Evolutionary conservation across 2,888 invertebrate genomes (phyloP).

Genomic region (Graphium colonna): DNA sequence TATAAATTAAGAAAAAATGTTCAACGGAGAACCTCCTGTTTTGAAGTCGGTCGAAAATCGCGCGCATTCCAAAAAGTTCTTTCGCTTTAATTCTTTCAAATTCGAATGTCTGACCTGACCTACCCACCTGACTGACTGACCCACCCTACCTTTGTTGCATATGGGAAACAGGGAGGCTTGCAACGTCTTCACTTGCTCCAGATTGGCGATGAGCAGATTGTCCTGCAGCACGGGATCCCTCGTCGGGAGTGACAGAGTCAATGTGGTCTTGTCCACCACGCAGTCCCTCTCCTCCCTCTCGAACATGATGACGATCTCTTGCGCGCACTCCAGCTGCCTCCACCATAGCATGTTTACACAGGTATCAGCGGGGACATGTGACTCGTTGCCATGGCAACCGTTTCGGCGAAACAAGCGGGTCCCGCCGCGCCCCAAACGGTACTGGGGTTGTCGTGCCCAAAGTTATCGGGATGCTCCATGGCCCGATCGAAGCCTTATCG

Average conservation of each 20-base stretch:
- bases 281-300: slow-evolving; percentile 62
- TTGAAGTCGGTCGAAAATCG: not conserved
- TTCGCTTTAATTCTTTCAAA: not conserved
- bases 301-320: slow-evolving; percentile 61
- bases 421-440: slow-evolving; percentile 56
- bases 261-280: slow-evolving; percentile 56
- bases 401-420: slow-evolving; percentile 39
- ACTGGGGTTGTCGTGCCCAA: slow-evolving; percentile 61
- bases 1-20: too few relatives aligned
- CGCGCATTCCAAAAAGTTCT: not conserved
- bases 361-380: slow-evolving; percentile 5
- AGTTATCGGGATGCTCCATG: not conserved
- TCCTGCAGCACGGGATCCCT: slow-evolving; percentile 64
- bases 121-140: too few relatives aligned
- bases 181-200: slow-evolving; percentile 81
- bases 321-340: slow-evolving; percentile 66
- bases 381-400: slow-evolving; percentile 63
- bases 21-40: too few relatives aligned
- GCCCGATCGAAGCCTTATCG: slow-evolving; percentile 57
- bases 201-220: slow-evolving; percentile 61
- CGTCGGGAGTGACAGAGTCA: slow-evolving; percentile 58
- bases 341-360: slow-evolving; percentile 71
- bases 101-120: too few relatives aligned
- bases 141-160: slow-evolving; percentile 68
- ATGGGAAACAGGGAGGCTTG: slow-evolving; percentile 85